Percentiles rank a stretch among this genome's conserved stretches.
Evolutionary conservation across 2,888 invertebrate species (phyloP).

Genomic region (Conomelus anceps): DNA sequence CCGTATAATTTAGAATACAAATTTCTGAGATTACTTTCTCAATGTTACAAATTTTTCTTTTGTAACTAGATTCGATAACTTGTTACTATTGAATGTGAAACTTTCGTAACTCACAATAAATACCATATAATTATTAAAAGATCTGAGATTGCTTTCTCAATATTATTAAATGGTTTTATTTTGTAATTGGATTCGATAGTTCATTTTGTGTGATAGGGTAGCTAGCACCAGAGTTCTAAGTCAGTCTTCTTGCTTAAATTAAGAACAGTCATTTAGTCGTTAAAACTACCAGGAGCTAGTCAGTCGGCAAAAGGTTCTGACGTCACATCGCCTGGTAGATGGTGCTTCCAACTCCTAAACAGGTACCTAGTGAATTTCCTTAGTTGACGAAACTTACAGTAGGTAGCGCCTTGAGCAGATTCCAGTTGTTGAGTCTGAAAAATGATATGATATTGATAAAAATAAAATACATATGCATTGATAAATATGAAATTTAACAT

Average conservation of each 20-base stretch:
- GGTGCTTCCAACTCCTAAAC: constrained; percentile 89
- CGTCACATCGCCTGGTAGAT: constrained; percentile 67
- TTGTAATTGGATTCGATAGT: too few relatives aligned
- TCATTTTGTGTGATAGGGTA: neutral
- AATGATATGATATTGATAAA: neutral
- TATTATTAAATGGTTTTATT: too few relatives aligned
- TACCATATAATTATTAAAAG: too few relatives aligned
- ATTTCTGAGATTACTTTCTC: too few relatives aligned
- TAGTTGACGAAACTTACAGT: constrained; percentile 85
- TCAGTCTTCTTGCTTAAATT: neutral
- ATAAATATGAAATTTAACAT: too few relatives aligned
- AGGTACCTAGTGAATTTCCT: constrained; percentile 86
- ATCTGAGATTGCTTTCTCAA: too few relatives aligned
- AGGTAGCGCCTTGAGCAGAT: constrained; percentile 87
- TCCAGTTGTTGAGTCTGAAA: constrained; percentile 82
- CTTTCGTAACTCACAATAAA: too few relatives aligned
- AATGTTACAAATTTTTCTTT: too few relatives aligned
- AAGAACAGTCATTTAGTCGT: neutral
- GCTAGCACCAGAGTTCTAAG: neutral
- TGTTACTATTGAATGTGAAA: too few relatives aligned
- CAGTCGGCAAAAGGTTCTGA: constrained; percentile 24
- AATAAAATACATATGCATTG: too few relatives aligned
- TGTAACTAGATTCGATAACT: too few relatives aligned
- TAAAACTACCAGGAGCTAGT: neutral
- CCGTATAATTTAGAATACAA: too few relatives aligned